Percentiles rank a stretch among this genome's conserved stretches.
Conservation (phyloP, 2,888 invertebrate genomes). For the Torymus tubicola region DNA sequence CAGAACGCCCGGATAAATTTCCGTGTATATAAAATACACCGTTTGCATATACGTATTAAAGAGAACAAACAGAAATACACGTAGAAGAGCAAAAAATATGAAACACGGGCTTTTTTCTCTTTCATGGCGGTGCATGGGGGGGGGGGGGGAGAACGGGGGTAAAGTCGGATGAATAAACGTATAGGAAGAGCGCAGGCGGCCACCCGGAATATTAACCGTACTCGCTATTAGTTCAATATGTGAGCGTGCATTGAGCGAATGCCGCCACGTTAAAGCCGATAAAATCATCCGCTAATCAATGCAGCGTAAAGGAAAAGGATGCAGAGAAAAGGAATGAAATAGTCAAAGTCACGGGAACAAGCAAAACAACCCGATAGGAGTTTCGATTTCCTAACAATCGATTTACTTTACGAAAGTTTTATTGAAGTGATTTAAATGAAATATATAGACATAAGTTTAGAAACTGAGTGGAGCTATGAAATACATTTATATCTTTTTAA, state of each 20-base stretch:
- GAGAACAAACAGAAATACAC: background rate
- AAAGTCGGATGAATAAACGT: constrained; percentile 25
- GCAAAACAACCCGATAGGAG: too few relatives aligned
- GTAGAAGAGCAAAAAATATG: background rate
- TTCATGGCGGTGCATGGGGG: too few relatives aligned
- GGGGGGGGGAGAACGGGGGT: too few relatives aligned
- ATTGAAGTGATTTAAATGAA: too few relatives aligned
- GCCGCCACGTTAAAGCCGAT: constrained; percentile 52
- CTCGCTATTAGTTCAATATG: constrained; percentile 61
- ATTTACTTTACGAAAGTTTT: too few relatives aligned
- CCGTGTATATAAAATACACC: background rate
- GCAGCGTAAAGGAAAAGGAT: constrained; percentile 30
- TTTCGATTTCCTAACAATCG: too few relatives aligned
- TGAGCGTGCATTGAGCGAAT: constrained; percentile 58
- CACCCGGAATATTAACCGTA: constrained; percentile 50
- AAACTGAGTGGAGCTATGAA: too few relatives aligned
- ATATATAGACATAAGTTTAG: too few relatives aligned
- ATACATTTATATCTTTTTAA: too few relatives aligned
- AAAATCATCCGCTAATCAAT: constrained; percentile 66
- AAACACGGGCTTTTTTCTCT: too few relatives aligned
- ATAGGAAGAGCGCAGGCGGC: background rate
- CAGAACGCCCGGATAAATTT: background rate
- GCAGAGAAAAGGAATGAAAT: too few relatives aligned
- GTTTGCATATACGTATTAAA: constrained; percentile 21
- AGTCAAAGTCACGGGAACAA: too few relatives aligned